Conservation (phyloP, 2,888 invertebrate species). For the Julus scanicus region DNA sequence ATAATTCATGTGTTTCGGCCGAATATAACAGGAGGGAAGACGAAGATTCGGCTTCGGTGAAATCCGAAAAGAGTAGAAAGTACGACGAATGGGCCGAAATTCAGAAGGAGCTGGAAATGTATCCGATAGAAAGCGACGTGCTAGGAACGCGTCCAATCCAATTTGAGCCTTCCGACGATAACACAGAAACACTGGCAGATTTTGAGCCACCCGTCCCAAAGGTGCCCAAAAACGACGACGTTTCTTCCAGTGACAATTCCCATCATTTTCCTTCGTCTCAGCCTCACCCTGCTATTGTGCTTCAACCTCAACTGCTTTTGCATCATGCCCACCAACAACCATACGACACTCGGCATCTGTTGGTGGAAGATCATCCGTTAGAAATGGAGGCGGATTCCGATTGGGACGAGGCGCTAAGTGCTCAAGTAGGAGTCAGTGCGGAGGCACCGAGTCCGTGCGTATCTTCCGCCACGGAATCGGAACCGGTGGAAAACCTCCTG, state of each 20-base stretch:
- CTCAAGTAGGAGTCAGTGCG: conserved; percentile 2
- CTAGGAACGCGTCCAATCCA: conserved; percentile 54
- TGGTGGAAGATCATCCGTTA: conserved; percentile 25
- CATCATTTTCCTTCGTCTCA: neutral
- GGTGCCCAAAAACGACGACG: conserved; percentile 24
- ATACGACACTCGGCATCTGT: neutral
- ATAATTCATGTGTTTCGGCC: conserved; percentile 53
- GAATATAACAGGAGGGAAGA: conserved; percentile 37
- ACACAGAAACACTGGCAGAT: conserved; percentile 58
- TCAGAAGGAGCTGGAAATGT: conserved; percentile 73
- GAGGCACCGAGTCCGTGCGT: neutral
- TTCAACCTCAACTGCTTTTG: conserved; percentile 20
- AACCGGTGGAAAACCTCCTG: conserved; percentile 58
- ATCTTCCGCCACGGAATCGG: conserved; percentile 54
- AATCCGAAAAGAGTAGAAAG: conserved; percentile 50
- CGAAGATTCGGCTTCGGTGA: neutral
- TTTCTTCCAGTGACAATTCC: neutral
- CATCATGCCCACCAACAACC: conserved; percentile 8
- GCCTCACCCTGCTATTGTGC: neutral
- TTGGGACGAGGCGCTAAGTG: conserved; percentile 51
- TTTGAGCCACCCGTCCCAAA: conserved; percentile 60
- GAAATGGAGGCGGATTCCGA: conserved; percentile 58
- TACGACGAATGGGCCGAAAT: conserved; percentile 78
- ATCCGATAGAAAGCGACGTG: conserved; percentile 62
- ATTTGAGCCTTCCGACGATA: conserved; percentile 58